Evolutionary conservation across 2,797 vertebrate genomes (phyloP).

Genomic region (Fundulus diaphanus): DNA sequence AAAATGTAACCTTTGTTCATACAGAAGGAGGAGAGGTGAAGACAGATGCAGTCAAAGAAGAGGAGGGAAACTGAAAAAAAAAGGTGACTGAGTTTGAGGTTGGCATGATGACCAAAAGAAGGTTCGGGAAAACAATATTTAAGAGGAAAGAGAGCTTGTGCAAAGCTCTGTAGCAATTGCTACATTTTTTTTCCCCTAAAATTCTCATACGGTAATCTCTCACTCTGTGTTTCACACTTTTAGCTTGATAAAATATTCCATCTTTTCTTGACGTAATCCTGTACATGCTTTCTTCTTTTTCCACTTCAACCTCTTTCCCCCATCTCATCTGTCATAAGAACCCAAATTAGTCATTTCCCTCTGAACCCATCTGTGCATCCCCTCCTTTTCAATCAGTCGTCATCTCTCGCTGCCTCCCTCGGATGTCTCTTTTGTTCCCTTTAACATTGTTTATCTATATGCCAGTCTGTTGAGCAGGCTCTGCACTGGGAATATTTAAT

Average conservation of each 20-base stretch:
- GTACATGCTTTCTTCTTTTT: conserved; percentile 32
- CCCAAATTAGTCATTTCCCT: conserved; percentile 46
- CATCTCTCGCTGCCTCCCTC: conserved; percentile 20
- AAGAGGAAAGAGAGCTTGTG: neutral
- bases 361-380: conserved; percentile 43
- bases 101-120: conserved; percentile 21
- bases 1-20: conserved; percentile 49
- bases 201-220: conserved; percentile 18
- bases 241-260: conserved; percentile 66
- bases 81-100: conserved; percentile 19
- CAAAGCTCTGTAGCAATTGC: neutral
- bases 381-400: conserved; percentile 20
- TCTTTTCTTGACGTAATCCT: conserved; percentile 43
- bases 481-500: conserved; percentile 36
- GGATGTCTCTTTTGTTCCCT: conserved; percentile 25
- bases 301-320: conserved; percentile 27
- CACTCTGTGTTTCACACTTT: conserved; percentile 29
- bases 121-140: neutral
- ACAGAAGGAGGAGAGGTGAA: conserved; percentile 17
- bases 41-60: conserved; percentile 15
- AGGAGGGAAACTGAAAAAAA: conserved; percentile 23
- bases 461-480: neutral
- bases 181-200: neutral
- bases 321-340: conserved; percentile 49
- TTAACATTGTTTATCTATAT: conserved; percentile 26